These are phyloP conservation scores for Cosmia pyralina DNA, from an alignment of 2,888 invertebrate genomes.

Conservation along the genomic window DNA sequence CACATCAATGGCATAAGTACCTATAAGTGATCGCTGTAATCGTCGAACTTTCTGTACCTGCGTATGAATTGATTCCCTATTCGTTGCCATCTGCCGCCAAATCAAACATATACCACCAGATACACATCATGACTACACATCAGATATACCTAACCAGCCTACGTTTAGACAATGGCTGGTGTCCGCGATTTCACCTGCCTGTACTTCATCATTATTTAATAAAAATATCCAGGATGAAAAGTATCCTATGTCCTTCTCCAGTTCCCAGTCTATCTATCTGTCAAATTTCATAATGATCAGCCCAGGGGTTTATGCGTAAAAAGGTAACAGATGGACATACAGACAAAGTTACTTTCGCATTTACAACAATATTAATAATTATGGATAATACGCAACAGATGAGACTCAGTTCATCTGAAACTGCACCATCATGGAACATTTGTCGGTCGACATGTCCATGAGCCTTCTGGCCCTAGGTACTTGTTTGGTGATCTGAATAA, in stretches of 20 bases:
- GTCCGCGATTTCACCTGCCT: background rate
- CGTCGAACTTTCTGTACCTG: too few species aligned
- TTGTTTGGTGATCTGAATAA: conserved; percentile 34
- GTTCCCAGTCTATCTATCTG: too few species aligned
- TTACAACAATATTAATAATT: background rate
- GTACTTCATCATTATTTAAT: background rate
- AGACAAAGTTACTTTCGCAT: background rate
- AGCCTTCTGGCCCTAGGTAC: conserved; percentile 29
- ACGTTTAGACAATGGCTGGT: background rate
- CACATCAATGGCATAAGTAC: too few species aligned
- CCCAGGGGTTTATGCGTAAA: background rate
- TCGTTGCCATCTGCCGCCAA: background rate
- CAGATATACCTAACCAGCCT: background rate
- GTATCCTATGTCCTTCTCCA: too few species aligned
- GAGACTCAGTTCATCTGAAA: background rate
- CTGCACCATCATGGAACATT: background rate
- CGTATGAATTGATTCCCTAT: background rate
- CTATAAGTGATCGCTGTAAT: too few species aligned
- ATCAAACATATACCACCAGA: background rate
- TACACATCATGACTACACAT: background rate
- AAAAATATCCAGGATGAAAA: background rate
- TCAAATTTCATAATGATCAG: too few species aligned
- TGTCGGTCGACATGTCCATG: background rate
- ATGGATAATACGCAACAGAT: background rate
- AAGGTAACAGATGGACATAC: background rate